Base-by-base conservation (phyloP, 2,113 vertebrate genomes). In the Leptobrachium ailaonicum region DNA sequence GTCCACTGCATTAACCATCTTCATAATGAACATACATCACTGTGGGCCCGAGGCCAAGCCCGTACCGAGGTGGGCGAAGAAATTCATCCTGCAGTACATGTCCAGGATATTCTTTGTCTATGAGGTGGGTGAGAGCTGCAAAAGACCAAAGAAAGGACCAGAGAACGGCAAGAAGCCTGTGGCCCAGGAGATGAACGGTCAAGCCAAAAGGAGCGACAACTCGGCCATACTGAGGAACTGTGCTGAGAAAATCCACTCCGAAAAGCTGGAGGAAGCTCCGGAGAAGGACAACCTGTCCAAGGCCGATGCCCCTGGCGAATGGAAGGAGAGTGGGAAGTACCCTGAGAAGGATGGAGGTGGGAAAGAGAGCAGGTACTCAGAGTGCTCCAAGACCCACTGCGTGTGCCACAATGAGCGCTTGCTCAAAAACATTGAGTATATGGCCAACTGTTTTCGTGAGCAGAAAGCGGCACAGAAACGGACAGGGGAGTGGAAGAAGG, bases 21-120 rank as follows among this genome's bases (percentile, higher is more conserved):
- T 98, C 83, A 92, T 97, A 85, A 96, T 96, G 94, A 97, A 94
- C 73, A 84, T 97, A 74, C 95, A 98, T 83, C 94, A 96, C 88
- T 96, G 96, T 1, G 95, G 96, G 1, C 95, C 95, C 0, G 94
- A 94, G 4, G 95, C 94, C 2, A 90, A 90, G 12, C 93, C 95
- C 0, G 93, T 98, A 66, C 95, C 96, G 0, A 87, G 86, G 71
- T 97, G 95, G 95, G 96, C 95, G 11, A 91, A 88, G 50, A 85
- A 80, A 3, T 82, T 96, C 81, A 94, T 98, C 76, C 89, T 98
- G 54, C 89, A 91, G 85, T 88, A 92, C 85, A 83, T 97, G 90
- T 96, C 96, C 8, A 87, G 89, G 58, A 89, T 95, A 84, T 92
- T 94, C 86, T 95, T 94, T 0, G 91, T 97, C 42, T 91, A 91